phyloP scores from a whole-genome alignment of 2,888 invertebrate species.

The Cotesia congregata region DNA sequence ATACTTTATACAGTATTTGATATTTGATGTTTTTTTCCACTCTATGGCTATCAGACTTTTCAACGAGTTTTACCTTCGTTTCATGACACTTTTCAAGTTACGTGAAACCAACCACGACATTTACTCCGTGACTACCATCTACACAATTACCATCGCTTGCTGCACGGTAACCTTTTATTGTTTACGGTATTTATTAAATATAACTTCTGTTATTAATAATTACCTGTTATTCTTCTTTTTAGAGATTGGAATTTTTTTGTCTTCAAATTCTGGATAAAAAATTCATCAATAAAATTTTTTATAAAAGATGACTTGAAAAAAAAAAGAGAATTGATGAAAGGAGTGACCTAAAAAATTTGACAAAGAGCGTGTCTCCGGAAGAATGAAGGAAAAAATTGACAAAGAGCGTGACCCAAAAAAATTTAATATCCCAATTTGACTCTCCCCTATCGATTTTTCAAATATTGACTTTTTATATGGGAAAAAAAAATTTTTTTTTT shows the following conservation, averaged over 20 bases:
- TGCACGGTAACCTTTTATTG: constrained; percentile 38
- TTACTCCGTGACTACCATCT: constrained; percentile 16
- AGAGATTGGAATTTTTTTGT: too few species aligned
- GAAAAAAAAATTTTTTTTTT: neutral
- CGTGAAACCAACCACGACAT: constrained; percentile 51
- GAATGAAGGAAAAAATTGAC: too few species aligned
- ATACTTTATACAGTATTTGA: constrained; percentile 44
- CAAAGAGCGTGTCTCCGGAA: too few species aligned
- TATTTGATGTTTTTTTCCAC: constrained; percentile 50
- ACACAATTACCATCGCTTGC: constrained; percentile 10
- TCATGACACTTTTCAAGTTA: constrained; percentile 62
- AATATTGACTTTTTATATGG: neutral
- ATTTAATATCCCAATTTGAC: too few species aligned
- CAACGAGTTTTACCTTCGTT: constrained; percentile 63
- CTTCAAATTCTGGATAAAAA: too few species aligned
- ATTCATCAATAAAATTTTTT: too few species aligned
- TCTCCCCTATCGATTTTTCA: too few species aligned
- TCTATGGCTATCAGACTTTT: constrained; percentile 65
- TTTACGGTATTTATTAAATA: constrained; percentile 25
- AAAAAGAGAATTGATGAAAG: too few species aligned
- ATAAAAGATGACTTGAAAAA: too few species aligned
- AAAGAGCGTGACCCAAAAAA: too few species aligned
- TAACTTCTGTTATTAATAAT: neutral
- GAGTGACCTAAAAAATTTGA: too few species aligned
- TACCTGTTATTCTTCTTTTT: neutral